These are phyloP conservation scores for Neosilurus mollespiculum DNA, from an alignment of 2,797 vertebrate species.

Conservation along the genomic window DNA sequence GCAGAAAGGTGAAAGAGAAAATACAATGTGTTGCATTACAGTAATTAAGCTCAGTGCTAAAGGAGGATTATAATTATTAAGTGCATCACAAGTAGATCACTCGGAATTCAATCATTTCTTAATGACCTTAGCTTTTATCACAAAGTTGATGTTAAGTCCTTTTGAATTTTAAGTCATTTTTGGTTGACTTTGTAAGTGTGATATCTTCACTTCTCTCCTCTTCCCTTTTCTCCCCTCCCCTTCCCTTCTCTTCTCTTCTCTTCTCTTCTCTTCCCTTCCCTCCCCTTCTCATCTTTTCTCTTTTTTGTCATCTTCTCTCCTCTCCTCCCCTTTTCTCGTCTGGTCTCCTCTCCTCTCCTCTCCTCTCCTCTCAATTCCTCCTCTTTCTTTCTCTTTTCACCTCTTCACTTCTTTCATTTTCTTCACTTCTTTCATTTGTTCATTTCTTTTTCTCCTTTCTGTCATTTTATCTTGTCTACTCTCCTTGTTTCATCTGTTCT, in stretches of 20 bases:
- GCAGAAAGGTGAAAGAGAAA: background rate
- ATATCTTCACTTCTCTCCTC: slow-evolving; percentile 27
- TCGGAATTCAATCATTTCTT: background rate
- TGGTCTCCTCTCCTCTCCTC: slow-evolving; percentile 16
- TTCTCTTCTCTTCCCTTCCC: too few relatives aligned
- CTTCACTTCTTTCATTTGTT: too few relatives aligned
- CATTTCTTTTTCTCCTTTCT: too few relatives aligned
- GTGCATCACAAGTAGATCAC: background rate
- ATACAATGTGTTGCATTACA: background rate
- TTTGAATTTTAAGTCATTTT: background rate
- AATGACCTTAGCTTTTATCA: background rate
- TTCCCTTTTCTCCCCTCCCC: background rate
- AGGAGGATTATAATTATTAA: background rate
- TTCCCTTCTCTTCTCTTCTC: background rate
- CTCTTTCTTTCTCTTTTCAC: slow-evolving; percentile 40
- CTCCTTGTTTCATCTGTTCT: too few relatives aligned
- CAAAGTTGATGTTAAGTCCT: background rate
- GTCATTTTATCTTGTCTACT: too few relatives aligned
- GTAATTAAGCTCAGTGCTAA: background rate
- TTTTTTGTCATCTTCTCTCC: too few relatives aligned
- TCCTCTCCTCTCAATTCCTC: background rate
- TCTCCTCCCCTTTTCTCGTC: too few relatives aligned
- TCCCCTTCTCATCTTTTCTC: too few relatives aligned
- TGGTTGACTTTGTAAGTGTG: background rate
- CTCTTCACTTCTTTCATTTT: background rate